Percentiles rank a stretch among this genome's conserved stretches.
Conservation (phyloP, 2,888 invertebrate species). For the Hanleya hanleyi region DNA sequence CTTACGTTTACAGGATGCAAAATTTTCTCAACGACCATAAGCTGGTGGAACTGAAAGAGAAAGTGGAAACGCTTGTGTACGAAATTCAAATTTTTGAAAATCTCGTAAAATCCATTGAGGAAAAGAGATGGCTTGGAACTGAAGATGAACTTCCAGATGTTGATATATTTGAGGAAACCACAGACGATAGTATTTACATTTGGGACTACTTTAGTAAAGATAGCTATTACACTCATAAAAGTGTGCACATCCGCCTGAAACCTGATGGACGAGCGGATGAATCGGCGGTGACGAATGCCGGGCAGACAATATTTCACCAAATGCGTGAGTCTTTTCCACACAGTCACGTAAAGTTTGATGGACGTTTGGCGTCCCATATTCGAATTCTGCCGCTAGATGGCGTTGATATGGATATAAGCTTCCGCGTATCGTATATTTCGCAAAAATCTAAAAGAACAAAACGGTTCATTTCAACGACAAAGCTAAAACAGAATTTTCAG, state of each 20-base stretch:
- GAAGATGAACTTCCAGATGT: not conserved
- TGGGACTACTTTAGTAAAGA: not conserved
- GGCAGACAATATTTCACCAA: not conserved
- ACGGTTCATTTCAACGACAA: not conserved
- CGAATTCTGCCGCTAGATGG: not conserved
- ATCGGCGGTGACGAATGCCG: not conserved
- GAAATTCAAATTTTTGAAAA: not conserved
- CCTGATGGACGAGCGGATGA: not conserved
- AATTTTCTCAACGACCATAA: slow-evolving; percentile 85
- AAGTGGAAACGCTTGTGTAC: slow-evolving; percentile 77
- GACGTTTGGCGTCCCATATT: not conserved
- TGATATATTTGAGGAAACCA: too few relatives aligned
- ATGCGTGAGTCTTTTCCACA: not conserved
- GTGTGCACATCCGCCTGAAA: not conserved
- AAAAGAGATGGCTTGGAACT: too few relatives aligned
- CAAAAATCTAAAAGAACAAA: not conserved
- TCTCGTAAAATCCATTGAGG: not conserved
- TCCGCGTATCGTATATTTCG: not conserved
- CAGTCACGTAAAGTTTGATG: not conserved
- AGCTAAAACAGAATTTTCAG: not conserved
- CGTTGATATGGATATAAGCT: not conserved
- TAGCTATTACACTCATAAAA: not conserved
- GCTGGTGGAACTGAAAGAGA: slow-evolving; percentile 80
- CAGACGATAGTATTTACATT: not conserved
- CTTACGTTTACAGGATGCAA: slow-evolving; percentile 88